Evolutionary conservation across 2,797 vertebrate species (phyloP), one percentile per base, ranked within the genome.

Genomic region (Vultur gryphus): DNA sequence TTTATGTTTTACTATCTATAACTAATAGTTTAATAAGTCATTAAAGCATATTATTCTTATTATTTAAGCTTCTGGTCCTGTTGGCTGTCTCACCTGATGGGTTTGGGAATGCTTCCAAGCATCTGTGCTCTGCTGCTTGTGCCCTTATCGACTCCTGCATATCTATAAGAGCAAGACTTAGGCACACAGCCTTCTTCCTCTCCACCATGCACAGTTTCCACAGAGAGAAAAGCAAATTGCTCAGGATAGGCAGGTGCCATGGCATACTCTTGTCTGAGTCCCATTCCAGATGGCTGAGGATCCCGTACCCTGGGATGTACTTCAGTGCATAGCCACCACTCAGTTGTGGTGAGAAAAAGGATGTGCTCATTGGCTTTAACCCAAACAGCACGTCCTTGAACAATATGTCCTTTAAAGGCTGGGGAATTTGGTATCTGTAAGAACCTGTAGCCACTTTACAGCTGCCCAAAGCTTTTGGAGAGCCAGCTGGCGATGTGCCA

Each of bases 151-250:
- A 46, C 15, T 67, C 17, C 26, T 81, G 52, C 11, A 5, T 70
- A 66, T 52, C 58, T 78, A 2, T 23, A 75, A 80, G 28, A 72
- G 19, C 25, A 51, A 84, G 37, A 33, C 13, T 21, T 41, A 29
- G 7, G 28, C 75, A 81, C 18, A 26, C 10, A 87, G 16, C 5
- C 5, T 55, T 49, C 71, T 78, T 80, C 21, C 23, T 25, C 37
- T 73, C 33, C 19, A n/a, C 12, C 31, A 6, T 5, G 19, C n/a
- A n/a, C 0, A 0, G 8, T 35, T 76, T 87, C 29, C 46, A 58
- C 29, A 51, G 49, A 51, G 4, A 81, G 16, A 43, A 86, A 89
- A 52, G 14, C 4, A 79, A 70, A 73, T 29, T 79, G 6, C 17
- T 73, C 19, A n/a, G 33, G 11, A 33, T 19, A 29, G 7, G 20